phyloP scores from a whole-genome alignment of 2,113 vertebrate species.

The Zosterops hypoxanthus region DNA sequence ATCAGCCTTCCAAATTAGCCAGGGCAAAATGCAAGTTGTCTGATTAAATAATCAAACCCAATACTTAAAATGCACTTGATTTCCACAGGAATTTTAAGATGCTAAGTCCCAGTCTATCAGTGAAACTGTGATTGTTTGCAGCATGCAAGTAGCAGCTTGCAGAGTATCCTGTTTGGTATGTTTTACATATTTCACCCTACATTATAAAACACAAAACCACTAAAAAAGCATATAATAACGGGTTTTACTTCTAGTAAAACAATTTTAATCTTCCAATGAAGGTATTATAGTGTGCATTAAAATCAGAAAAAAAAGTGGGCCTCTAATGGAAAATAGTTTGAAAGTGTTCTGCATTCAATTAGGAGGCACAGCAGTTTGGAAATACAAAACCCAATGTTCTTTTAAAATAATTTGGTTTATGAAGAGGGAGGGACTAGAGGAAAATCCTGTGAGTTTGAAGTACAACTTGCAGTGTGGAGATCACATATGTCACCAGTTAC shows the following conservation, averaged over 20 bases:
- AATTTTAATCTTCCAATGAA: conserved; percentile 58
- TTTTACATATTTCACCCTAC: conserved; percentile 66
- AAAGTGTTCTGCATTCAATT: conserved; percentile 60
- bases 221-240: conserved; percentile 61
- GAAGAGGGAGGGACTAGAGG: background rate
- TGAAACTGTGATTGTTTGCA: conserved; percentile 73
- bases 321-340: conserved; percentile 47
- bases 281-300: conserved; percentile 43
- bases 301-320: conserved; percentile 15
- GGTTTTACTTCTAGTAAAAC: conserved; percentile 54
- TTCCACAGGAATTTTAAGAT: conserved; percentile 80
- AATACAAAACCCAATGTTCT: conserved; percentile 50
- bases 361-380: conserved; percentile 49
- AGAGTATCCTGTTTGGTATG: conserved; percentile 56
- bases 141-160: conserved; percentile 60
- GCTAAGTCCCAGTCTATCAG: conserved; percentile 69
- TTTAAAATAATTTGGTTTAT: conserved; percentile 56
- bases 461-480: background rate
- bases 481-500: conserved; percentile 4
- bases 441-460: conserved; percentile 41
- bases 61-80: conserved; percentile 84
- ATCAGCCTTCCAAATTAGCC: conserved; percentile 83
- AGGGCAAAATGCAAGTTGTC: conserved; percentile 81
- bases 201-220: conserved; percentile 51
- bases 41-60: conserved; percentile 86